Evolutionary conservation across 1,140 invertebrate genomes (phyloP), one percentile per base, ranked within the genome.

Genomic region (Drosophila paulistorum): DNA sequence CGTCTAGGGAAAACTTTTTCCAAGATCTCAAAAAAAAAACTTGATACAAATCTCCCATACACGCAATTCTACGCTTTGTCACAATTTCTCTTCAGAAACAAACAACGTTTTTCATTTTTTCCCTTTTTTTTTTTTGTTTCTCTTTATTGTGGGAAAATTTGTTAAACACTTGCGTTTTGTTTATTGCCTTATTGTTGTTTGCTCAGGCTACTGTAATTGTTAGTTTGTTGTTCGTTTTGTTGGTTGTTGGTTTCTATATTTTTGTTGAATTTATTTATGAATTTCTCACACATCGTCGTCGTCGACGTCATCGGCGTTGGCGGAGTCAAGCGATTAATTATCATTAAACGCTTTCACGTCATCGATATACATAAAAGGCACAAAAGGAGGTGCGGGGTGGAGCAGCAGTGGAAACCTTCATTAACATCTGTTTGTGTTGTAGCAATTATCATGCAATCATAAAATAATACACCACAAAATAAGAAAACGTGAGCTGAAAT

Each of bases 401-500:
- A 20, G 39, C 54, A 51, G 39, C n/a, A 30, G 59, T 10, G 58
- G 48, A 51, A 55, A 62, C 41, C 68, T 72, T 77, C 66, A 86
- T 82, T 79, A 81, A 77, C 79, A 87, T 85, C 65, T 66, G 63
- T 42, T 51, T 23, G 63, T 70, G 69, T 70, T 65, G 69, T 65
- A 79, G 45, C 79, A 74, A 86, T 86, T 86, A 82, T 83, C 83
- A 69, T 87, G 72, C 83, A 87, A 87, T 51, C 45, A 51, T 51
- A 51, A 51, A 23, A 51, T 51, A 23, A 23, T 51, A 51, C 4
- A 51, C 37, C 37, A 23, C 17, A 23, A 51, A 23, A 11, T 14
- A 45, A 62, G 64, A 85, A 78, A 85, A 87, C 82, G 82, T 86
- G 82, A 87, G 68, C 74, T 77, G 82, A 79, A 86, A 62, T 76